phyloP scores from a whole-genome alignment of 2,113 vertebrate species.

The Bos indicus region DNA sequence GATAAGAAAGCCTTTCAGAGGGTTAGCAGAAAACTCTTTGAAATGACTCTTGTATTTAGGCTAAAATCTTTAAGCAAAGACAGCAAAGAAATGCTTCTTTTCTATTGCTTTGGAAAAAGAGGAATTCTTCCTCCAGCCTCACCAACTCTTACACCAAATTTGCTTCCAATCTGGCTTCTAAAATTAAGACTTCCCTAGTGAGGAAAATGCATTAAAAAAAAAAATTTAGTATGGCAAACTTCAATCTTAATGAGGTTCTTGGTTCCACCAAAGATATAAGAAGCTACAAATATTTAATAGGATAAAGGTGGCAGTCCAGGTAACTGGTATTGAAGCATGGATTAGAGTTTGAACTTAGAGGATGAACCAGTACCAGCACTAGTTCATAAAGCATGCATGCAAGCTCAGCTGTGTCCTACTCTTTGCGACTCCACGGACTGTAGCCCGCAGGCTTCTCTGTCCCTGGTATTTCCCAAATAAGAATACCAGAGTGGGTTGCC shows the following conservation, averaged over 20 bases:
- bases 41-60: not conserved
- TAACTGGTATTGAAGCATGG: not conserved
- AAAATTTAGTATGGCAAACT: not conserved
- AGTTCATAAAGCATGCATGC: not conserved
- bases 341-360: not conserved
- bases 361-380: not conserved
- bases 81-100: not conserved
- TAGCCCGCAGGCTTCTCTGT: not conserved
- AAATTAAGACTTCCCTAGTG: not conserved
- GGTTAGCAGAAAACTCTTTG: not conserved
- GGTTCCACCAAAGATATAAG: not conserved
- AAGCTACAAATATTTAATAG: not conserved
- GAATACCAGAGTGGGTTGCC: not conserved
- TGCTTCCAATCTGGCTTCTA: not conserved
- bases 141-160: not conserved
- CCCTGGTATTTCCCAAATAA: not conserved
- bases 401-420: not conserved
- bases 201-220: not conserved
- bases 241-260: not conserved
- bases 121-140: not conserved
- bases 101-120: not conserved
- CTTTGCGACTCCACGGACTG: not conserved
- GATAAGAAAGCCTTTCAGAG: not conserved
- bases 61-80: slow-evolving; percentile 20
- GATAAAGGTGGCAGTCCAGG: not conserved